Percentiles rank a stretch among this genome's conserved stretches.
Evolutionary conservation across 1,140 invertebrate species (phyloP).

Genomic region (Dinoponera quadriceps): DNA sequence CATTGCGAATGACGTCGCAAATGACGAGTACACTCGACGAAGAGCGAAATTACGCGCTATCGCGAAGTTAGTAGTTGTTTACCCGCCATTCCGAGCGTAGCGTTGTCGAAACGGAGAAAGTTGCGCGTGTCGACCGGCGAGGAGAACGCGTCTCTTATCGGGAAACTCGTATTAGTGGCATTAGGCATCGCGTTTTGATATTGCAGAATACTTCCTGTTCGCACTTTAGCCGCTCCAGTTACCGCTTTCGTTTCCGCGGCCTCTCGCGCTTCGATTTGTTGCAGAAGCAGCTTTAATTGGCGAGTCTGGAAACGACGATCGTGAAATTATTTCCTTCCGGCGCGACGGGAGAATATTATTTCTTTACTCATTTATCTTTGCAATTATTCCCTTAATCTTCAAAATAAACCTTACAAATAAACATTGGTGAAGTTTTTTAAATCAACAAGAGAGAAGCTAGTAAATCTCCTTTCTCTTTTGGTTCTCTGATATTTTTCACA

Average conservation of each 20-base stretch:
- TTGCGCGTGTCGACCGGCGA: slow-evolving; percentile 7
- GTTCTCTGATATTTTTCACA: too few species aligned
- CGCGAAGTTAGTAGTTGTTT: background rate
- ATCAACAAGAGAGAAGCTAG: too few species aligned
- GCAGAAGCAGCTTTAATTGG: slow-evolving; percentile 69
- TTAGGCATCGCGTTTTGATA: slow-evolving; percentile 49
- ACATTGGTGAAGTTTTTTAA: too few species aligned
- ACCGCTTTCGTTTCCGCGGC: slow-evolving; percentile 33
- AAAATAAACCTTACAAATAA: too few species aligned
- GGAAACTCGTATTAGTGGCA: slow-evolving; percentile 28
- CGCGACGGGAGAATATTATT: too few species aligned
- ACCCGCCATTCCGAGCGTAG: background rate
- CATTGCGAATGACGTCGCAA: background rate
- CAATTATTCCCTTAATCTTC: too few species aligned
- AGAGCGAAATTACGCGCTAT: slow-evolving; percentile 26
- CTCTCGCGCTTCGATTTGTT: slow-evolving; percentile 69
- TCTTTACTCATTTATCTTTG: too few species aligned
- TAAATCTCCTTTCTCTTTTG: too few species aligned
- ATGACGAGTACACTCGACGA: background rate
- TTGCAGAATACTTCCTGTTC: slow-evolving; percentile 4
- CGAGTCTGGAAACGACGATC: slow-evolving; percentile 24
- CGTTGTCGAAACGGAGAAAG: slow-evolving; percentile 11
- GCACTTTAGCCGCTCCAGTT: background rate
- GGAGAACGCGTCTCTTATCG: slow-evolving; percentile 7
- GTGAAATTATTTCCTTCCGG: too few species aligned